phyloP scores from a whole-genome alignment of 2,113 vertebrate species.

The Octodon degus region DNA sequence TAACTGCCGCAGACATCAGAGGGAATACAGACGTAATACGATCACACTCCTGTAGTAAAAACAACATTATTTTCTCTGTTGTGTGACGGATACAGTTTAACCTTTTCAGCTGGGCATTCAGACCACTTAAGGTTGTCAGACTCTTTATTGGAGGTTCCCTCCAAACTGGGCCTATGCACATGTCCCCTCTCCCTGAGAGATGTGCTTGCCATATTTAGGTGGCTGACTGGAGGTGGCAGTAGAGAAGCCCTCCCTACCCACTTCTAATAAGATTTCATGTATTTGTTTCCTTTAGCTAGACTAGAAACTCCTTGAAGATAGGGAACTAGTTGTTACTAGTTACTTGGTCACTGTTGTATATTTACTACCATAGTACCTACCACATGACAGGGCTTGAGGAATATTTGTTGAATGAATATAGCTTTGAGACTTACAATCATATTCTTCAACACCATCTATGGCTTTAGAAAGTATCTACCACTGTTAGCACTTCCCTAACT shows the following conservation, averaged over 20 bases:
- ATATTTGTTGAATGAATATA: slow-evolving; percentile 2
- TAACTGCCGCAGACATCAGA: background rate
- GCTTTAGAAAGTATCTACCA: slow-evolving; percentile 34
- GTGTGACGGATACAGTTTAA: background rate
- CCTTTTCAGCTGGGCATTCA: background rate
- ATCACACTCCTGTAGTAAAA: background rate
- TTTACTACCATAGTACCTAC: background rate
- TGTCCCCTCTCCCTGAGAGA: background rate
- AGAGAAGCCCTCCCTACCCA: background rate
- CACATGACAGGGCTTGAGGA: background rate
- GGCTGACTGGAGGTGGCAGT: background rate
- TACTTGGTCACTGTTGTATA: background rate
- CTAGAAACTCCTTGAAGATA: background rate
- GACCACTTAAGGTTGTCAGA: background rate
- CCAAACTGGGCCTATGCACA: background rate
- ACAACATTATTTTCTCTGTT: slow-evolving; percentile 5
- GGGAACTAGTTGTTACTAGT: background rate
- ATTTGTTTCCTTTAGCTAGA: background rate
- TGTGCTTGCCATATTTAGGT: background rate
- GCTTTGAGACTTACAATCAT: background rate
- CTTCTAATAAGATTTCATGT: background rate
- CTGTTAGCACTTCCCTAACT: background rate
- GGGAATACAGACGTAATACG: background rate
- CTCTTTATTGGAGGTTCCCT: background rate
- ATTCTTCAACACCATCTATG: background rate